These are phyloP conservation scores for Zoanthus gigantus DNA, from an alignment of 92 coral and sea anemone genomes.

Conservation along the genomic window DNA sequence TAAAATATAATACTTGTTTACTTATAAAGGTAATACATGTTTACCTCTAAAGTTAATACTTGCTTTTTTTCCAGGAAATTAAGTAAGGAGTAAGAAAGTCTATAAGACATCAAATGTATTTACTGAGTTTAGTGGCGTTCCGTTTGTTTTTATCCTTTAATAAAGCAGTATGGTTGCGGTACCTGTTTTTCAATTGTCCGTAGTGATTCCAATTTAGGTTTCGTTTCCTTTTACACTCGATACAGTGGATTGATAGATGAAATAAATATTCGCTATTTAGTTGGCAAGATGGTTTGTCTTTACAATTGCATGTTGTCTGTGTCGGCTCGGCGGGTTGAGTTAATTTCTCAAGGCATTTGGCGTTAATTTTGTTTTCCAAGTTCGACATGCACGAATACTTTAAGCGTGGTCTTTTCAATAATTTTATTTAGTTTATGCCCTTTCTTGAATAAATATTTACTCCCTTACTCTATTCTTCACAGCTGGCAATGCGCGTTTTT, in stretches of 20 bases:
- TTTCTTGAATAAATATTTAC: too few relatives aligned
- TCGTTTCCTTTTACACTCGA: not conserved
- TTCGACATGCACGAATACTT: not conserved
- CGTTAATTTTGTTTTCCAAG: too few relatives aligned
- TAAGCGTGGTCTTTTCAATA: not conserved
- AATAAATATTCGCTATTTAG: not conserved
- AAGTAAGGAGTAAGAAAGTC: too few relatives aligned
- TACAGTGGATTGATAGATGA: not conserved
- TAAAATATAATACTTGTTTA: too few relatives aligned
- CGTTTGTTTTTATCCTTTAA: too few relatives aligned
- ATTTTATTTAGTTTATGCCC: too few relatives aligned
- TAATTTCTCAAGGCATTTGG: too few relatives aligned
- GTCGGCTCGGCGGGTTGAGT: too few relatives aligned
- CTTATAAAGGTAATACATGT: not conserved
- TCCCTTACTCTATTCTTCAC: not conserved
- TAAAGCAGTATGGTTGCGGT: not conserved
- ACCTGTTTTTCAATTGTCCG: not conserved
- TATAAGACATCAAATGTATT: too few relatives aligned
- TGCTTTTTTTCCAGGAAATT: too few relatives aligned
- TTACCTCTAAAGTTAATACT: not conserved
- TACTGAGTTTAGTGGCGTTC: too few relatives aligned
- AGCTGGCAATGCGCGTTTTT: not conserved
- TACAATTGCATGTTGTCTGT: too few relatives aligned
- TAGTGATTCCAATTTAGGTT: not conserved
- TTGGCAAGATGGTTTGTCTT: not conserved